Conservation (phyloP, 2,113 vertebrate species). For the Oreochromis aureus region DNA sequence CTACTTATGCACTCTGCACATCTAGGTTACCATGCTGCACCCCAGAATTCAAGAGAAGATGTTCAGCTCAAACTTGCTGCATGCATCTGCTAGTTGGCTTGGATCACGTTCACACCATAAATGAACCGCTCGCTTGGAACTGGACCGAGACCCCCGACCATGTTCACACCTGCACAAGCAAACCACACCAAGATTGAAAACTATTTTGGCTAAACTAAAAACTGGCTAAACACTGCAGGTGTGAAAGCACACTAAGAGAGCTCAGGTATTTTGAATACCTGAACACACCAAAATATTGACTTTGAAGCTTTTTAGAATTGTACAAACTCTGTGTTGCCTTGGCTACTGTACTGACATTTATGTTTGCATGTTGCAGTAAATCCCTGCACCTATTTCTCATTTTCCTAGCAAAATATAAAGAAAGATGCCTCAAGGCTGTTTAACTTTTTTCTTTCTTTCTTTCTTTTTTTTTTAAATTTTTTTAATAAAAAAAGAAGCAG, state of each 20-base stretch:
- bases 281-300: neutral
- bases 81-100: neutral
- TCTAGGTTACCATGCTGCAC: neutral
- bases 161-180: neutral
- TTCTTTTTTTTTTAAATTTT: rapidly evolving
- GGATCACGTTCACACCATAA: neutral
- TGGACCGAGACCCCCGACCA: neutral
- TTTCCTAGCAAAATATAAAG: neutral
- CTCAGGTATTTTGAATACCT: neutral
- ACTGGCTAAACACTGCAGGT: neutral
- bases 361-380: neutral
- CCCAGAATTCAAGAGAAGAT: neutral
- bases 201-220: neutral
- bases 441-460: neutral
- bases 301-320: neutral
- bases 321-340: neutral
- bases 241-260: neutral
- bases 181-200: neutral
- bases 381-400: neutral
- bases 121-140: neutral
- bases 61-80: neutral
- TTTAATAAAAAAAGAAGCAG: neutral
- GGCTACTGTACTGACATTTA: neutral
- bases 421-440: neutral
- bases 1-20: neutral